Conservation (phyloP, 1,140 invertebrate genomes). For the Drosophila kanapiae region DNA sequence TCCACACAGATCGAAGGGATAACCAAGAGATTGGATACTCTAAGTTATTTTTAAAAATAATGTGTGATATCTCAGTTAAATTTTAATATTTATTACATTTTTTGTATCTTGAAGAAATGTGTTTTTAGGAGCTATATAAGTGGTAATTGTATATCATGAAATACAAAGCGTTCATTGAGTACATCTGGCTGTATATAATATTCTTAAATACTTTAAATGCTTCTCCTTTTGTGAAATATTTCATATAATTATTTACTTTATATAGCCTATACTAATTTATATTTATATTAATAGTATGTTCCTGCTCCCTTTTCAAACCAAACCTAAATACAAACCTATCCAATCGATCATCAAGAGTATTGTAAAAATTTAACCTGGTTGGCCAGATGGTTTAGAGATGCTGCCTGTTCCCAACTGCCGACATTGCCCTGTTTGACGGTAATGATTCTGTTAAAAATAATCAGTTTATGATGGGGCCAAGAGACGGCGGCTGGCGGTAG, state of each 20-base stretch:
- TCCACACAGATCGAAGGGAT: not conserved
- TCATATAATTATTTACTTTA: not conserved
- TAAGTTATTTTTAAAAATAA: not conserved
- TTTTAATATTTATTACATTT: not conserved
- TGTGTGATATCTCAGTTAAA: not conserved
- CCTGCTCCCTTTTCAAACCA: not conserved
- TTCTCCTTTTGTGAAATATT: too few species aligned
- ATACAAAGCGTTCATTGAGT: too few species aligned
- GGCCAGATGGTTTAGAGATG: slow-evolving; percentile 41
- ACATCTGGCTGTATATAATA: too few species aligned
- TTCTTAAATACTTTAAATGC: too few species aligned
- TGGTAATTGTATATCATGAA: too few species aligned
- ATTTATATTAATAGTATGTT: not conserved
- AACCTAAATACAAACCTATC: not conserved
- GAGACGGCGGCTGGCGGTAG: slow-evolving; percentile 23
- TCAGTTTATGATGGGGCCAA: slow-evolving; percentile 78
- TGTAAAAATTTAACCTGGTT: slow-evolving; percentile 33
- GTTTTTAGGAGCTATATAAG: too few species aligned
- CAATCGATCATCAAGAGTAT: slow-evolving; percentile 37
- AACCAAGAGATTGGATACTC: slow-evolving; percentile 8
- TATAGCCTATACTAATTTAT: not conserved
- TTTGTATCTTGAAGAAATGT: too few species aligned
- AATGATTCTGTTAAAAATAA: slow-evolving; percentile 84
- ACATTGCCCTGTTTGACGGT: slow-evolving; percentile 61
- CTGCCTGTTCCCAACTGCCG: slow-evolving; percentile 43